Percentiles rank a stretch among this genome's conserved stretches.
Evolutionary conservation across 1,140 invertebrate genomes (phyloP).

Genomic region (Pogonomyrmex californicus): DNA sequence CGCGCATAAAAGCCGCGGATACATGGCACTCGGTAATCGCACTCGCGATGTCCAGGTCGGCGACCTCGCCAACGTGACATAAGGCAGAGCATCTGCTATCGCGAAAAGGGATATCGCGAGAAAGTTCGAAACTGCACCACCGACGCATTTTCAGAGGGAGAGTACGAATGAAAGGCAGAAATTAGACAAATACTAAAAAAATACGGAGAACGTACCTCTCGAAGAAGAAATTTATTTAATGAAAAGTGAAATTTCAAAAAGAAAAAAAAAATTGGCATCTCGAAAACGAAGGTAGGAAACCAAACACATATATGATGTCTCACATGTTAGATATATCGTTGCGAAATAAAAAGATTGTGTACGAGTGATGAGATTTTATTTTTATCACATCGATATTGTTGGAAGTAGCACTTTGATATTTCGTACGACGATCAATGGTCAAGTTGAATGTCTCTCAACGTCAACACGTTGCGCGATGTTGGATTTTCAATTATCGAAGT

Average conservation of each 20-base stretch:
- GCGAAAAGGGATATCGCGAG: conserved; percentile 36
- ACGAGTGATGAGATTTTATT: background rate
- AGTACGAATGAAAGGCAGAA: background rate
- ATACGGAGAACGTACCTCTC: background rate
- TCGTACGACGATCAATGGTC: conserved; percentile 4
- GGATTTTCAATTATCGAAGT: conserved; percentile 5
- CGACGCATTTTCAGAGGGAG: background rate
- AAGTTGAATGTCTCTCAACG: background rate
- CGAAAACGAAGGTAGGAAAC: background rate
- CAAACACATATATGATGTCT: background rate
- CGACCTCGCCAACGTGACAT: conserved; percentile 43
- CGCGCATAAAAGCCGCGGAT: conserved; percentile 26
- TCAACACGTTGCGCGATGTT: background rate
- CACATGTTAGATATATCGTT: background rate
- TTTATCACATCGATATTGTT: background rate
- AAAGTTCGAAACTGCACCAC: background rate
- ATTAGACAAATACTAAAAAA: background rate
- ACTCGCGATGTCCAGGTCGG: conserved; percentile 15
- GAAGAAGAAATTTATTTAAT: background rate
- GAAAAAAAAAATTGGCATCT: background rate
- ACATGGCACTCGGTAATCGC: conserved; percentile 13
- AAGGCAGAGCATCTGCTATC: conserved; percentile 26
- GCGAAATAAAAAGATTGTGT: background rate
- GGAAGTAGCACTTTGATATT: background rate
- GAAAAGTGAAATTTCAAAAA: background rate